Base-by-base conservation (phyloP, 1,140 invertebrate genomes). In the Plectus sambesii region DNA sequence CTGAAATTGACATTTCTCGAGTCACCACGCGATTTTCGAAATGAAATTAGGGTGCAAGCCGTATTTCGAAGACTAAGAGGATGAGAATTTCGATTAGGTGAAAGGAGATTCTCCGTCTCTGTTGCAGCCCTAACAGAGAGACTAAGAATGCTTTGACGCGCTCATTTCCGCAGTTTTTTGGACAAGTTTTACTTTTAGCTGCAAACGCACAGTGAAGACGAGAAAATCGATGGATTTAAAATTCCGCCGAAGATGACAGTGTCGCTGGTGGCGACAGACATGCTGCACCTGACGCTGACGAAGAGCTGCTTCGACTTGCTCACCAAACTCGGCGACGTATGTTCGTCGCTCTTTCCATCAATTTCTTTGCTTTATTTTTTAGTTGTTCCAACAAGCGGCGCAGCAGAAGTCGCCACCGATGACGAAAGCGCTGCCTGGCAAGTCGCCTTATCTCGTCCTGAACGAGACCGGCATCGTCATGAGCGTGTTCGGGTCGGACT, bases 271-370 rank as follows among this genome's bases (percentile, higher is more conserved):
- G 73, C 75, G 1, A 58, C 47, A 12, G 70, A 76, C 44, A 56
- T 63, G n/a, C 51, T 76, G 36, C 68, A 75, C 51, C 52, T 76
- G 2, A 73, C 86, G 1, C 73, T 96, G 12, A 90, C 86, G 1
- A 92, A 90, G 73, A 85, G 84, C 0, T 83, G 82, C 53, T 70
- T 97, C 19, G 82, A 87, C 58, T 75, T 81, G 8, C 57, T 81
- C 23, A 72, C 62, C n/a, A 72, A 70, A 36, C 63, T 82, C 6
- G 70, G 71, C 12, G 71, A 77, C 61, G 74, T 77, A 23, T 40
- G 39, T 53, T 6, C 17, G 15, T 39, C 1, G 6, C n/a, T n/a
- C n/a, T n/a, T n/a, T n/a, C n/a, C n/a, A n/a, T n/a, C n/a, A n/a
- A n/a, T n/a, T n/a, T n/a, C n/a, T n/a, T n/a, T n/a, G 26, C 3